Conservation (phyloP, 1,140 invertebrate genomes). For the Calliopsis andreniformis region DNA sequence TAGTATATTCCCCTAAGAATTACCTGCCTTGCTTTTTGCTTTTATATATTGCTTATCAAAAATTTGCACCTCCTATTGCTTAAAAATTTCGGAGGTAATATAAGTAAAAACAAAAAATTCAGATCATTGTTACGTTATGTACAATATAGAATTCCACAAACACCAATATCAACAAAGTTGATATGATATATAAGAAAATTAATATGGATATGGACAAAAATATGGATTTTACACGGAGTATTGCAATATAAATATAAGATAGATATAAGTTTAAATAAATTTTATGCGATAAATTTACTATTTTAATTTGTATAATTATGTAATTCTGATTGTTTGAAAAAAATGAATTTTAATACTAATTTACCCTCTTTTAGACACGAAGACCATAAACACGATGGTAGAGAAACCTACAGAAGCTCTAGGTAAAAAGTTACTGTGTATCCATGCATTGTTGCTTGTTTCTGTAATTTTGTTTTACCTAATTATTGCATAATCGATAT, state of each 20-base stretch:
- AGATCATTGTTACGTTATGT: too few species aligned
- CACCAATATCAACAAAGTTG: too few species aligned
- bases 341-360: neutral
- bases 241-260: conserved; percentile 12
- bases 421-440: conserved; percentile 28
- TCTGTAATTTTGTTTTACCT: conserved; percentile 10
- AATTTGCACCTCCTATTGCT: too few species aligned
- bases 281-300: neutral
- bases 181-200: too few species aligned
- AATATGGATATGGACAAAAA: conserved; percentile 34
- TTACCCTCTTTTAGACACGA: conserved; percentile 25
- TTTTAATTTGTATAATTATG: neutral
- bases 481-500: conserved; percentile 1
- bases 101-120: too few species aligned
- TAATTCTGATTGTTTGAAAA: neutral
- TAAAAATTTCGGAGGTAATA: too few species aligned
- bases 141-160: too few species aligned
- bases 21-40: neutral
- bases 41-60: too few species aligned
- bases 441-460: neutral
- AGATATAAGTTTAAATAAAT: neutral
- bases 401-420: conserved; percentile 13
- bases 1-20: neutral
- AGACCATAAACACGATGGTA: conserved; percentile 6
- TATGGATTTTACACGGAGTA: conserved; percentile 25